Percentiles rank a stretch among this genome's conserved stretches.
Conservation (phyloP, 2,113 vertebrate species). For the Podiceps cristatus region DNA sequence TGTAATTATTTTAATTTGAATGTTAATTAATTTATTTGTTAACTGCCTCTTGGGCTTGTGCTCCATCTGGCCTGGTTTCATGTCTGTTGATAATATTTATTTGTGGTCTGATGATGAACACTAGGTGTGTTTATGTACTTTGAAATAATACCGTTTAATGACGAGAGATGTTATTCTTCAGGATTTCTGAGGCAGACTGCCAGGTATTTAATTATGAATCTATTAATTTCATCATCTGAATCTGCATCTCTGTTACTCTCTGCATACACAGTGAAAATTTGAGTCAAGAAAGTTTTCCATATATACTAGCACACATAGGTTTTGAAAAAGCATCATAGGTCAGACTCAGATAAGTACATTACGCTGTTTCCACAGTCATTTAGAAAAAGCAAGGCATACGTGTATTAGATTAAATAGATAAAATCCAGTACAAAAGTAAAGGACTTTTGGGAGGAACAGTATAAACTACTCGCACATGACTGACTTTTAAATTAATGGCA, state of each 20-base stretch:
- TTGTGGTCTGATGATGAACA: background rate
- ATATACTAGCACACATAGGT: background rate
- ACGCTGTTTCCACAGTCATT: background rate
- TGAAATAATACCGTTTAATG: background rate
- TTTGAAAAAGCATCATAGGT: background rate
- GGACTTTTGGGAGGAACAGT: background rate
- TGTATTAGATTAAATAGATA: background rate
- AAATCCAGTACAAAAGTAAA: background rate
- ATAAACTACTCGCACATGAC: background rate
- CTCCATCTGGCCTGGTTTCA: constrained; percentile 5
- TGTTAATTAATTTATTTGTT: constrained; percentile 44
- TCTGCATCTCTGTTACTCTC: background rate
- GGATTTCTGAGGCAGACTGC: background rate
- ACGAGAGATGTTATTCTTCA: background rate
- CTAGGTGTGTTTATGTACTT: background rate
- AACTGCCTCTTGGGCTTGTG: background rate
- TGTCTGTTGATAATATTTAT: background rate
- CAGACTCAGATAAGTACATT: background rate
- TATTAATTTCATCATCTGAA: background rate
- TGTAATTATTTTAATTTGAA: constrained; percentile 38
- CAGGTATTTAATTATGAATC: constrained; percentile 1
- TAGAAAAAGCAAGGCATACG: background rate
- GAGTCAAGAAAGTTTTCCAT: background rate
- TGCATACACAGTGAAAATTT: background rate
- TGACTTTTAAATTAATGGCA: background rate